Conservation (phyloP, 2,888 invertebrate species). For the Petrophora chlorosata region DNA sequence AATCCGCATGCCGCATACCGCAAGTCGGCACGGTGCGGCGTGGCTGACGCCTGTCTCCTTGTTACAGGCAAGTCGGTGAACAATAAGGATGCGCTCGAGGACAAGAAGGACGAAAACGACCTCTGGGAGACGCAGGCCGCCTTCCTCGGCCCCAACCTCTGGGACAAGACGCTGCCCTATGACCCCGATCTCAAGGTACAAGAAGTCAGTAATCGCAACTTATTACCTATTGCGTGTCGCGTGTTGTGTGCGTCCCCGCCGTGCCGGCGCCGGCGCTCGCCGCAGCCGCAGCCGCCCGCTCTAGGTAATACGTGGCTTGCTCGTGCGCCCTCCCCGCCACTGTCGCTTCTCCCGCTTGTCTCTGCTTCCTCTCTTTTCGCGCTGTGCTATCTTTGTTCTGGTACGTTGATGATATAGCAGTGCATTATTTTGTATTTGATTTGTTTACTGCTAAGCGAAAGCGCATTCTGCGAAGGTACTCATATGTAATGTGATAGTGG, state of each 20-base stretch:
- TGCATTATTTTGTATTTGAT: not conserved
- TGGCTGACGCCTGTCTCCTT: constrained; percentile 52
- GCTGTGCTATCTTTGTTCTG: not conserved
- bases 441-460: constrained; percentile 13
- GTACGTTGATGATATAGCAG: not conserved
- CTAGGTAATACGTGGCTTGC: constrained; percentile 71
- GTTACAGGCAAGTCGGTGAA: constrained; percentile 86
- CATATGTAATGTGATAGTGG: not conserved
- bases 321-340: constrained; percentile 10
- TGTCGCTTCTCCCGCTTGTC: constrained; percentile 13
- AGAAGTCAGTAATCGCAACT: constrained; percentile 84
- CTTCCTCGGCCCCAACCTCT: constrained; percentile 97
- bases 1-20: constrained; percentile 13
- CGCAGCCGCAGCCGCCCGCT: constrained; percentile 54
- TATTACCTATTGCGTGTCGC: constrained; percentile 74
- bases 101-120: constrained; percentile 92
- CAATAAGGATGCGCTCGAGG: constrained; percentile 85
- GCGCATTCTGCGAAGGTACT: not conserved
- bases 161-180: constrained; percentile 96
- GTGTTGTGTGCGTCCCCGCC: constrained; percentile 61
- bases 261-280: constrained; percentile 49
- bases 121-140: constrained; percentile 97
- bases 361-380: constrained; percentile 11
- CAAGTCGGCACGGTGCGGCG: constrained; percentile 9
- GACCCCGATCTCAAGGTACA: constrained; percentile 98